Conservation (phyloP, 1,140 invertebrate genomes). For the Trichoplusia ni region DNA sequence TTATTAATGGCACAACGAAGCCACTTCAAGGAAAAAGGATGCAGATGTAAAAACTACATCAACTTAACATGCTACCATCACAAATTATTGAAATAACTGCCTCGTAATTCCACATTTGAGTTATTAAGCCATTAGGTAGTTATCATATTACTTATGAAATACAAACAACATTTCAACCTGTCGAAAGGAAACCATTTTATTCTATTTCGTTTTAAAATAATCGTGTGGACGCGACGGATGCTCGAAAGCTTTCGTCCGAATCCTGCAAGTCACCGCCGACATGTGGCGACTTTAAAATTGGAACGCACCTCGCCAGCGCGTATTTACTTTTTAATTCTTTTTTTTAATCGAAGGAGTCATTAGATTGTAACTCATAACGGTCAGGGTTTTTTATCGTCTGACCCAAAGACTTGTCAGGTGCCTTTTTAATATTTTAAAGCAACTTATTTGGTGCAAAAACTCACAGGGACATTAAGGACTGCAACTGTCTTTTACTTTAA, state of each 20-base stretch:
- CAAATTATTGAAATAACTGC: neutral
- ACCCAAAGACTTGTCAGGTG: constrained; percentile 34
- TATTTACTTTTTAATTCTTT: constrained; percentile 57
- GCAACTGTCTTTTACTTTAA: constrained; percentile 28
- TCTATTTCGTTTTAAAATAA: constrained; percentile 29
- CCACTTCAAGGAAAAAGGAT: too few species aligned
- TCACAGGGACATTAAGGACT: constrained; percentile 33
- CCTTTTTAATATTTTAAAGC: constrained; percentile 42
- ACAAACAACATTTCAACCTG: constrained; percentile 20
- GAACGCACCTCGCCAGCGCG: constrained; percentile 46
- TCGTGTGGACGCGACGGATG: constrained; percentile 21
- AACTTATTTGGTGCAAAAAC: constrained; percentile 45
- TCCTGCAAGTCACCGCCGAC: constrained; percentile 68
- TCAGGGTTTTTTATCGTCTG: constrained; percentile 49
- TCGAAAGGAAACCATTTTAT: constrained; percentile 25
- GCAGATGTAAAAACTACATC: too few species aligned
- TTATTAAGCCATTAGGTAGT: constrained; percentile 11
- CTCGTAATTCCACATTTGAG: neutral
- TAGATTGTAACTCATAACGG: constrained; percentile 74
- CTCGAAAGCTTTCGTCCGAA: constrained; percentile 26
- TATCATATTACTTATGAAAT: constrained; percentile 24
- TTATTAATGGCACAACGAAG: too few species aligned
- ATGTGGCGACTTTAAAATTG: constrained; percentile 68
- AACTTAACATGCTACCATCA: too few species aligned
- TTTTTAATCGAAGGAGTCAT: constrained; percentile 64